These are phyloP conservation scores for Cherax destructor DNA, from an alignment of 1,140 invertebrate species.

Conservation along the genomic window DNA sequence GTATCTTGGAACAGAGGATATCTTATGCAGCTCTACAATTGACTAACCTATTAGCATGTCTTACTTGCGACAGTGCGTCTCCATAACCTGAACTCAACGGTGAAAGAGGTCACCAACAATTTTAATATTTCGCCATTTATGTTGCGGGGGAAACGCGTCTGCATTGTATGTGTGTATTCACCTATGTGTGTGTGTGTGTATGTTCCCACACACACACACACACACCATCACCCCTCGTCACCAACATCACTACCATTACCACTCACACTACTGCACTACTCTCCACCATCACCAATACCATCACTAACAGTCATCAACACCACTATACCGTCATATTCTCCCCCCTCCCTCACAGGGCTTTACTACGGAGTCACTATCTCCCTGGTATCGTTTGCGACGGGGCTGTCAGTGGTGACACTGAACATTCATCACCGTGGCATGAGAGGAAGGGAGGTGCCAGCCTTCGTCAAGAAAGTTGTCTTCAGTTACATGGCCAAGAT, in stretches of 20 bases:
- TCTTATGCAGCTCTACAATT: no score
- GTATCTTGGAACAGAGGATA: no score
- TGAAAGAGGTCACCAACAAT: no score
- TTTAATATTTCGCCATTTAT: no score
- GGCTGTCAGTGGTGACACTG: constrained; percentile 77
- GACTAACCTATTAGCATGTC: no score
- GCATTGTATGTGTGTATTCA: not conserved
- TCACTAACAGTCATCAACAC: not conserved
- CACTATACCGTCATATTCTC: no score
- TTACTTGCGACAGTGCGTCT: no score
- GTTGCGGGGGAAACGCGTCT: no score
- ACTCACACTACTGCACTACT: not conserved
- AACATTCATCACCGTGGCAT: constrained; percentile 81
- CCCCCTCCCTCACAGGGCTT: constrained; percentile 75
- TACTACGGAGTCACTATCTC: constrained; percentile 82
- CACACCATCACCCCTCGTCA: not conserved
- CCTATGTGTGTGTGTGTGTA: no score
- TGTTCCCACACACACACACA: not conserved
- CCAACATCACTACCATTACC: not conserved
- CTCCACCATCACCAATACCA: not conserved
- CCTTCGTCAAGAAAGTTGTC: constrained; percentile 77
- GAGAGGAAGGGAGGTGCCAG: constrained; percentile 77
- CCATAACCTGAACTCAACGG: no score
- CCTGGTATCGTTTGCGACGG: constrained; percentile 81
- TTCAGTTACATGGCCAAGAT: constrained; percentile 78